Evolutionary conservation across 2,888 invertebrate species (phyloP).

Genomic region (Argyra leucocephala): DNA sequence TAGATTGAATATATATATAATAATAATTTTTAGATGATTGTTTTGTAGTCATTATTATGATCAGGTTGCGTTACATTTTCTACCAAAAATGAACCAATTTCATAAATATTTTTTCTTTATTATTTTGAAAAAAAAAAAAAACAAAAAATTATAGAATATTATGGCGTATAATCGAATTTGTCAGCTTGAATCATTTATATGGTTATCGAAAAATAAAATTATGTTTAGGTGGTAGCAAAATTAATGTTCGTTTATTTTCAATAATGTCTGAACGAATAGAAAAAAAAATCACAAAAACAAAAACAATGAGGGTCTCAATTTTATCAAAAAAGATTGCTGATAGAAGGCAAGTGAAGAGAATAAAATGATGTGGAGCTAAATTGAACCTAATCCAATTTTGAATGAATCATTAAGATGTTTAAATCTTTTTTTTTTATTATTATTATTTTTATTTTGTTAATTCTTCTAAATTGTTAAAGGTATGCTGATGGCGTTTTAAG

Average conservation of each 20-base stretch:
- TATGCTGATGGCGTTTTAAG: too few species aligned
- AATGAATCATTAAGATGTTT: conserved; percentile 2
- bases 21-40: not conserved
- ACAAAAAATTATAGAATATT: not conserved
- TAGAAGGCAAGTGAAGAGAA: not conserved
- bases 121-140: too few species aligned
- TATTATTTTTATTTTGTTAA: not conserved
- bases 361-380: not conserved
- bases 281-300: too few species aligned
- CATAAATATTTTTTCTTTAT: too few species aligned
- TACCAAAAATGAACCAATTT: not conserved
- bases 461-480: too few species aligned
- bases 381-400: not conserved
- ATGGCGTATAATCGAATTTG: not conserved
- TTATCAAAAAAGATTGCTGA: too few species aligned
- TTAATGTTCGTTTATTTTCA: not conserved
- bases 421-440: not conserved
- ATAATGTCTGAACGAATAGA: not conserved
- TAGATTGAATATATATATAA: too few species aligned
- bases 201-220: not conserved
- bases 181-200: conserved; percentile 1
- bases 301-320: too few species aligned
- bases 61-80: not conserved
- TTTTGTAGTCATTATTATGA: not conserved
- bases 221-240: conserved; percentile 1